Conservation (phyloP, 2,888 invertebrate genomes). For the Hybos culiciformis region DNA sequence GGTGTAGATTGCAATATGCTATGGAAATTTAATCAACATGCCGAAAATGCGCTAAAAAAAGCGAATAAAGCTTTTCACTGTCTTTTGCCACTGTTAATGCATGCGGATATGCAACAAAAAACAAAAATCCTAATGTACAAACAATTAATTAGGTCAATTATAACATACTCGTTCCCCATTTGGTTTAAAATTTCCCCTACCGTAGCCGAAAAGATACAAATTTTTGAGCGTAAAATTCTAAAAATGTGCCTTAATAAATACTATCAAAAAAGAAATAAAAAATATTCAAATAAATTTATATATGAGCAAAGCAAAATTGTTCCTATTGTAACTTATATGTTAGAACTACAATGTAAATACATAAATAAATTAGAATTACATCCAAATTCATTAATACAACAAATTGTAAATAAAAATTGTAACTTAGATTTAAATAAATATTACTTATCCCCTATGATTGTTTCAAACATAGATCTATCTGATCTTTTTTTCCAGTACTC, state of each 20-base stretch:
- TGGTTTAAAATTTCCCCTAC: constrained; percentile 5
- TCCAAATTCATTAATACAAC: not conserved
- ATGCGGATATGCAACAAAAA: not conserved
- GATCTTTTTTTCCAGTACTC: no score
- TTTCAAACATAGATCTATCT: not conserved
- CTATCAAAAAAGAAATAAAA: not conserved
- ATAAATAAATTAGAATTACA: not conserved
- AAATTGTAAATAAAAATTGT: not conserved
- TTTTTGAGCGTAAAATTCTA: constrained; percentile 6
- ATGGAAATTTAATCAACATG: constrained; percentile 2
- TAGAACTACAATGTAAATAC: not conserved
- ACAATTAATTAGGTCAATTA: constrained; percentile 4
- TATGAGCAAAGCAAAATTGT: not conserved
- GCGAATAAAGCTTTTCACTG: not conserved
- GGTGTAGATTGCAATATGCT: not conserved
- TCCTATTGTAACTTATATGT: not conserved
- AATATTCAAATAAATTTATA: not conserved
- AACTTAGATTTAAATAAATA: not conserved
- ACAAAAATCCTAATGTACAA: constrained; percentile 7
- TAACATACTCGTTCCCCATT: constrained; percentile 4
- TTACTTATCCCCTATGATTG: not conserved
- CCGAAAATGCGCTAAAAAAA: not conserved
- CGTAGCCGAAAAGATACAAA: constrained; percentile 1
- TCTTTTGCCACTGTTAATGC: not conserved
- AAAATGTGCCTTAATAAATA: not conserved